A percentile compares a stretch with the other conserved stretches of the same genome.
These are phyloP conservation scores for Mormyrops attenuatus DNA, from an alignment of 2,797 vertebrate genomes.

Conservation along the genomic window DNA sequence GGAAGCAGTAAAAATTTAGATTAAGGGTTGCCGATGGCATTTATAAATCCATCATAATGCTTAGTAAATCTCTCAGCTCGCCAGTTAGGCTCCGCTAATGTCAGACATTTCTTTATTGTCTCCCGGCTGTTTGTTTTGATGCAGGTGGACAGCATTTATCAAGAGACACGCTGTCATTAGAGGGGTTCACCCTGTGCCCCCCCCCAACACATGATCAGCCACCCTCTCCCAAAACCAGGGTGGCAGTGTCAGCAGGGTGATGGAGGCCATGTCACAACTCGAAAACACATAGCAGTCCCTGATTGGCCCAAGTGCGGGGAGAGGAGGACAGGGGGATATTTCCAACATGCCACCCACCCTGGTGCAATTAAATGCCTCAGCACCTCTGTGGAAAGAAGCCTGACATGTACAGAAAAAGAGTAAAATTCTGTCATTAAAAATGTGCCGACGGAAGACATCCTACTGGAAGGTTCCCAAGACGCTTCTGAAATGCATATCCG, in stretches of 20 bases:
- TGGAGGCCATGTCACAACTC: neutral
- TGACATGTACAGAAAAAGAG: neutral
- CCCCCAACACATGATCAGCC: slow-evolving; percentile 17
- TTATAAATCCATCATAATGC: slow-evolving; percentile 34
- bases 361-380: slow-evolving; percentile 13
- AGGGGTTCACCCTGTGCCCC: slow-evolving; percentile 35
- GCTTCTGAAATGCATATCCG: neutral
- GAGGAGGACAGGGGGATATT: neutral
- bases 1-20: slow-evolving; percentile 54
- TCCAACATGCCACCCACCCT: neutral
- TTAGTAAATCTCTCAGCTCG: slow-evolving; percentile 30
- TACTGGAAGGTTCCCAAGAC: neutral
- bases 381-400: neutral
- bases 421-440: slow-evolving; percentile 3
- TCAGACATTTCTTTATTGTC: neutral
- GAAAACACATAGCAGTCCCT: slow-evolving; percentile 34
- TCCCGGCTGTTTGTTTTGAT: neutral
- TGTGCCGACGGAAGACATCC: slow-evolving; percentile 5
- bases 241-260: neutral
- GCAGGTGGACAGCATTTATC: neutral
- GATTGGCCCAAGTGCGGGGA: slow-evolving; percentile 23
- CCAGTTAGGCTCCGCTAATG: slow-evolving; percentile 30
- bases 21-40: slow-evolving; percentile 43
- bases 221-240: neutral
- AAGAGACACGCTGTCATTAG: neutral